Base-by-base conservation (phyloP, 2,888 invertebrate genomes). In the Drosophila borborema region DNA sequence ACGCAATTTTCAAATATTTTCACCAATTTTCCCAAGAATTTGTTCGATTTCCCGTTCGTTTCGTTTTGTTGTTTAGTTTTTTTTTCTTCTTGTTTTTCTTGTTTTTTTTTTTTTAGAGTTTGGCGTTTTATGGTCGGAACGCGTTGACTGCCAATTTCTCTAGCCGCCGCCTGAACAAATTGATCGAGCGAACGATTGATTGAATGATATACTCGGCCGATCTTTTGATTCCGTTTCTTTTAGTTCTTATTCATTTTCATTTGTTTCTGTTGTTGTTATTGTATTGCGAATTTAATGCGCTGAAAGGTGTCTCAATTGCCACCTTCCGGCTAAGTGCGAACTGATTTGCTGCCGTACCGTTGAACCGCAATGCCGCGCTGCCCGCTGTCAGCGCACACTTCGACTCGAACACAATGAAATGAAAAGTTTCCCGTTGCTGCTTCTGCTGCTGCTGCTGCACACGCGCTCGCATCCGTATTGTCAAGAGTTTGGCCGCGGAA, bases 251-350 rank as follows among this genome's bases (percentile, higher is more conserved):
- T 81, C 77, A 43, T 65, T 31, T 31, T 68, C 51, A 38, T 49
- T 12, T 63, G 61, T 7, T 46, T 8, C n/a, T 28, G 72, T n/a
- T 85, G 67, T 80, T 82, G 79, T 58, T 71, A 48, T 46, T 69
- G 64, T 45, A 36, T 72, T 62, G 77, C 70, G 62, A 75, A 90
- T 77, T 76, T 66, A 63, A 81, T 77, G 80, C 81, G 86, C 82
- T 91, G 91, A 49, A 49, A 92, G 87, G 81, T 72, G 80, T 72
- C 89, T 91, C 90, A 87, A 85, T 90, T 91, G 90, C 85, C 91
- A 91, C 90, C 86, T 81, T 80, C 76, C 74, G 80, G 67, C 68
- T 59, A 75, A 80, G 88, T 87, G 87, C 65, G 85, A 89, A 87
- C 48, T 80, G 89, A 89, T 51, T 8, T 65, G 64, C 23, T 58